Evolutionary conservation across 64 coral and sea anemone species (phyloP), one percentile per base, ranked within the genome.

Genomic region (Hydrozoanthus tunicans): DNA sequence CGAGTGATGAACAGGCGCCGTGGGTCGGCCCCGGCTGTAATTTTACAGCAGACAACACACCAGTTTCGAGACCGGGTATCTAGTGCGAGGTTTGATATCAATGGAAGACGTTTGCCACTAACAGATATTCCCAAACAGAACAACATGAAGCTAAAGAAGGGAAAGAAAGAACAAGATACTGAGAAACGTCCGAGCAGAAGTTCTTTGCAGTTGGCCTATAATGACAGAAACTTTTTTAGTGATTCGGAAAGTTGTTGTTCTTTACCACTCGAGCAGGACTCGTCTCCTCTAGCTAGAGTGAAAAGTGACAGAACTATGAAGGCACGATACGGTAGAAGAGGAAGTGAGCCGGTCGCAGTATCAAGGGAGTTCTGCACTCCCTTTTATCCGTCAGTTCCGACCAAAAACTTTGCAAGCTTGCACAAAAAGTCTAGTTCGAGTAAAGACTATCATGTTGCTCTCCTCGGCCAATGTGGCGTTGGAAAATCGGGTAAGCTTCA

Each of bases 391-490:
- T 7, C 59, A 0, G 6, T 13, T 73, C 53, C 90, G 27, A 26
- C 81, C 0, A 94, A 81, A 13, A 52, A 73, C 53, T 86, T 75
- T 10, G 78, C 93, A 58, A 94, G 82, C 60, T 15, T 91, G 17
- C 89, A 89, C 0, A 91, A 88, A 74, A 86, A 91, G 67, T 81
- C 81, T 17, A 73, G 82, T 64, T 94, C 95, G 6, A 78, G 91
- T n/a, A 94, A 91, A 73, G 95, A 97, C 68, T 97, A 92, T 59
- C 81, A 94, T 56, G 89, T 97, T 11, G 95, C 94, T 68, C 85
- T 97, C 60, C 90, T 97, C 3, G 95, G 95, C 7, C 95, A 97
- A 64, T 90, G 92, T 15, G 95, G 90, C 14, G 95, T 97, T 94
- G 95, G 95, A n/a, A 97, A 97, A 91, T 97, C 95, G 26, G 95